These are phyloP conservation scores for Labeo rohita DNA, from an alignment of 2,113 vertebrate species.

Conservation along the genomic window DNA sequence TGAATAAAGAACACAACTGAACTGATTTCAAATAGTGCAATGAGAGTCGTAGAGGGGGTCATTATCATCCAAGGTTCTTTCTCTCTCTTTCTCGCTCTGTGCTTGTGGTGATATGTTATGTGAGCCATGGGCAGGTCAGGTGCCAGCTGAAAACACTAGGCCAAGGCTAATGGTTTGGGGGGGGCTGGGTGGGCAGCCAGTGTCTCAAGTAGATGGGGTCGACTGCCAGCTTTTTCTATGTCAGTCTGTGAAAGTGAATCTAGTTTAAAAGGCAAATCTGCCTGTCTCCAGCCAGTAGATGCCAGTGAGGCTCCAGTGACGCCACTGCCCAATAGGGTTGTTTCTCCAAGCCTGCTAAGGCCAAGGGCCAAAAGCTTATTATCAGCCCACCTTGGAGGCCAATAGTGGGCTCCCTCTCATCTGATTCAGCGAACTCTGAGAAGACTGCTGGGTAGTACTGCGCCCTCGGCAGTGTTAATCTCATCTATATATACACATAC, in stretches of 20 bases:
- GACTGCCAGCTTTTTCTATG: conserved; percentile 51
- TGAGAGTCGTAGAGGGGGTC: conserved; percentile 59
- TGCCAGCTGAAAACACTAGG: conserved; percentile 62
- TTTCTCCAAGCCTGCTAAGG: conserved; percentile 53
- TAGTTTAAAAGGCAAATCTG: conserved; percentile 54
- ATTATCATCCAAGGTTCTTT: conserved; percentile 68
- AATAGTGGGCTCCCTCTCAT: not conserved
- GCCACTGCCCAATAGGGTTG: conserved; percentile 52
- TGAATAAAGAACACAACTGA: conserved; percentile 78
- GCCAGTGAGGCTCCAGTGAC: conserved; percentile 55
- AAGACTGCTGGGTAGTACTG: not conserved
- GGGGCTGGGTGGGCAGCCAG: conserved; percentile 56
- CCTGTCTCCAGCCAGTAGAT: conserved; percentile 41
- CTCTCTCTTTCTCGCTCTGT: conserved; percentile 63
- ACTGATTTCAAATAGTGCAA: conserved; percentile 77
- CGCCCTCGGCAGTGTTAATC: not conserved
- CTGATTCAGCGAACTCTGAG: not conserved
- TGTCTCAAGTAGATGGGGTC: conserved; percentile 17
- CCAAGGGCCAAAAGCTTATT: conserved; percentile 6
- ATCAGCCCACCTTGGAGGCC: not conserved
- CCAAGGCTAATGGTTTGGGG: conserved; percentile 36
- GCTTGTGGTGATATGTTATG: conserved; percentile 74
- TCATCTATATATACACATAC: not conserved
- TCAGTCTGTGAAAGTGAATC: conserved; percentile 59
- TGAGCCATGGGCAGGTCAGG: conserved; percentile 72